Base-by-base conservation (phyloP, 1,140 invertebrate species). In the Neuroterus valhalla region DNA sequence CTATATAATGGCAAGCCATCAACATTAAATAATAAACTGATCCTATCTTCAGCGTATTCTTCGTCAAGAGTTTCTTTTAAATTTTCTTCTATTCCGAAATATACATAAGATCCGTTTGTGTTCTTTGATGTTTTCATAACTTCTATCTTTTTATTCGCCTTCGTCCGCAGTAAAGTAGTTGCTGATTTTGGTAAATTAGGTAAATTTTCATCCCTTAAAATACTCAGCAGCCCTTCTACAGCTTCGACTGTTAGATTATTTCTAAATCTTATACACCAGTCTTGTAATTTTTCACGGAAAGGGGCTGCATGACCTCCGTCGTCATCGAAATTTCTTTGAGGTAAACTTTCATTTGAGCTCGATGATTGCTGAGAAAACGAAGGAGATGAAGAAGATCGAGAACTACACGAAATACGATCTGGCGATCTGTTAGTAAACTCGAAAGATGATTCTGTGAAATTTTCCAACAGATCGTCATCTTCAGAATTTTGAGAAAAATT, bases 71-170 rank as follows among this genome's bases (percentile, higher is more conserved):
- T 31, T 1, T 67, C 31, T n/a, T 66, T 67, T 38, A 76, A 48
- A 3, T 45, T 12, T 10, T 70, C 44, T 71, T 67, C 17, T 17
- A 71, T 71, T n/a, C 74, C 69, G 21, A 76, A 68, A 67, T 76
- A 76, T 0, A 66, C 44, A 42, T 76, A 76, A n/a, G 52, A 23
- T 17, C 62, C 69, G 23, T 15, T n/a, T 15, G 17, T 71, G 11
- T 44, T 23, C 14, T 68, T 66, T 2, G 11, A 38, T 12, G 43
- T 68, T 50, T 19, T 42, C 44, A 76, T 46, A 1, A 62, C 1
- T 44, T 70, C 45, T 46, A 68, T 45, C 19, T 19, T 45, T 44
- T 44, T 68, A 68, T 68, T 45, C 3, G 17, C 19, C 11, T 68
- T 68, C 15, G 43, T 68, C 11, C 12, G 11, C 23, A 52, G 8